Evolutionary conservation across 2,888 invertebrate genomes (phyloP), one percentile per base, ranked within the genome.

Genomic region (Cheilosia vulpina): DNA sequence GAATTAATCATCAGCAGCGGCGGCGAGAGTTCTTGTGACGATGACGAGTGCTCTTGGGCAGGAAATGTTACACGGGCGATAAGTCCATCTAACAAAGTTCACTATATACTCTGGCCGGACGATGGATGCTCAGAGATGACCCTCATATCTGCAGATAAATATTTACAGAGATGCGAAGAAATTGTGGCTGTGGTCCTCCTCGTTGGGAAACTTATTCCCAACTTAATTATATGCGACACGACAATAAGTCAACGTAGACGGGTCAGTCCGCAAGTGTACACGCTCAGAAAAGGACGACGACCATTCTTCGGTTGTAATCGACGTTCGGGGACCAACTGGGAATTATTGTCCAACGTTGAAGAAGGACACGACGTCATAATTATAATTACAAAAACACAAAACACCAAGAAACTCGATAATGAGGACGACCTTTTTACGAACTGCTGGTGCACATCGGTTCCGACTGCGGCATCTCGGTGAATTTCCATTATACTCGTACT

Each of bases 201-300:
- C 55, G 45, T 62, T 38, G 34, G 38, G 52, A 17, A 55, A 57
- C 69, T 69, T 78, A 78, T 78, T 78, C 69, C 78, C 78, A 78
- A 71, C 78, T 57, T 63, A 78, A 78, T 78, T 78, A 78, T 63
- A 24, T 47, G 63, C 78, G 78, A 78, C 62, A 62, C 69, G 69
- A 62, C 19, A 24, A 60, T 19, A 65, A 65, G 41, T 73, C 38
- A 19, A 57, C 2, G 53, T 43, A 2, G 43, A n/a, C 19, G 47
- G n/a, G 7, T 43, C n/a, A 27, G 6, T 31, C 5, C 34, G 11
- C 17, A 41, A 11, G 13, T 9, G 9, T 13, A 13, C n/a, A 31
- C 31, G 21, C 21, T 47, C 13, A 34, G 6, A 15, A 27, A 43
- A n/a, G n/a, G 34, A 50, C 21, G n/a, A 6, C 34, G 21, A 38